Conservation (phyloP, 2,113 vertebrate species). For the Morone saxatilis region DNA sequence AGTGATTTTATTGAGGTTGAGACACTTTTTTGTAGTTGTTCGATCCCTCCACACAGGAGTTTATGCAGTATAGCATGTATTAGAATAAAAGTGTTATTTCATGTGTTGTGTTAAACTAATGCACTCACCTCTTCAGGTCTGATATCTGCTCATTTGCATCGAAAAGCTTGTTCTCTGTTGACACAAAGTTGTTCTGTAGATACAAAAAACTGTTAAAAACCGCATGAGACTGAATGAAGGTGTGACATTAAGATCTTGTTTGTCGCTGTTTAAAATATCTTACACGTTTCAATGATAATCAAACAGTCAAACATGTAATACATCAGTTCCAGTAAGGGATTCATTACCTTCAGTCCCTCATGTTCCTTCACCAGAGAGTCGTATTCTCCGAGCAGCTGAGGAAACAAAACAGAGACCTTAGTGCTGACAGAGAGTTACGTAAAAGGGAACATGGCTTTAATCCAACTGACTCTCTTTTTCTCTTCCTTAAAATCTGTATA, state of each 20-base stretch:
- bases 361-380: conserved; percentile 92
- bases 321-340: not conserved
- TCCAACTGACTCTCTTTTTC: not conserved
- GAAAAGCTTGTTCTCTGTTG: conserved; percentile 91
- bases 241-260: not conserved
- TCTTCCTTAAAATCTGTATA: not conserved
- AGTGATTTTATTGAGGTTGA: no score
- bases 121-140: conserved; percentile 93
- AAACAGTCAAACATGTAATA: not conserved
- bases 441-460: not conserved
- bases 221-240: not conserved
- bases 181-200: conserved; percentile 88
- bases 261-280: not conserved
- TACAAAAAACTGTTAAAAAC: not conserved
- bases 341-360: conserved; percentile 89
- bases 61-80: no score
- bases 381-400: conserved; percentile 92
- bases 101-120: not conserved
- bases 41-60: no score
- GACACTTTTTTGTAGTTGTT: no score
- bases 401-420: conserved; percentile 29
- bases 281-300: not conserved
- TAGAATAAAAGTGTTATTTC: no score
- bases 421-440: not conserved
- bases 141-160: conserved; percentile 90